phyloP scores from a whole-genome alignment of 2,797 vertebrate species.

The Rhabdomys pumilio region DNA sequence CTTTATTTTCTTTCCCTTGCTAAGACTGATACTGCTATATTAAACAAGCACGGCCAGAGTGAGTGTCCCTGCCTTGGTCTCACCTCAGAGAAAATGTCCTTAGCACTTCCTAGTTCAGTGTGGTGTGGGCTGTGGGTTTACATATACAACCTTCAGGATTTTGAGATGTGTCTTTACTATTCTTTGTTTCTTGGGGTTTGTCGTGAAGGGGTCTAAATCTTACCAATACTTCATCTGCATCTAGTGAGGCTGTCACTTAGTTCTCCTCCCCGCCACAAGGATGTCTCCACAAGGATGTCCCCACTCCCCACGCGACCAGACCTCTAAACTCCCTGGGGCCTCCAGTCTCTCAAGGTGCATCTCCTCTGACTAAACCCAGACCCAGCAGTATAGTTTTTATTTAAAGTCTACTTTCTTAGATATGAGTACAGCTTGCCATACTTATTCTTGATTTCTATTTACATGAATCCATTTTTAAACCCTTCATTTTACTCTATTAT shows the following conservation, averaged over 20 bases:
- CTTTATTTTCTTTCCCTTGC: neutral
- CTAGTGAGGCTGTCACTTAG: neutral
- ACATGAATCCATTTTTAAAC: neutral
- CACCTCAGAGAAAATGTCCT: neutral
- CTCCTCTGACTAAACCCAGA: no score
- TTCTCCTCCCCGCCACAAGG: neutral
- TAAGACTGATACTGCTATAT: neutral
- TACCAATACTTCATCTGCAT: neutral
- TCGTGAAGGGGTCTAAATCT: neutral
- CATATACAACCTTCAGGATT: neutral
- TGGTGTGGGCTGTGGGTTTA: neutral
- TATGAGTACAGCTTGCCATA: neutral
- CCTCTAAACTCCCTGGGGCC: no score
- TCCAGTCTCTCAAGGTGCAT: no score
- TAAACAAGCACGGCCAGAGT: neutral
- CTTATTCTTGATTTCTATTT: slow-evolving; percentile 7
- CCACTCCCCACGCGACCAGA: no score
- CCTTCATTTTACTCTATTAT: neutral
- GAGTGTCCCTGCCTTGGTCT: neutral
- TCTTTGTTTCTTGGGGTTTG: neutral
- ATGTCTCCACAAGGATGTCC: no score
- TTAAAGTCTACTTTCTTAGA: neutral
- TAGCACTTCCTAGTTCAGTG: neutral
- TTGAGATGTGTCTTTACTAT: neutral
- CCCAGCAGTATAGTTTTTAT: neutral